A percentile compares a stretch with the other conserved stretches of the same genome.
Conservation (phyloP, 2,797 vertebrate species). For the Poecilia gillii region DNA sequence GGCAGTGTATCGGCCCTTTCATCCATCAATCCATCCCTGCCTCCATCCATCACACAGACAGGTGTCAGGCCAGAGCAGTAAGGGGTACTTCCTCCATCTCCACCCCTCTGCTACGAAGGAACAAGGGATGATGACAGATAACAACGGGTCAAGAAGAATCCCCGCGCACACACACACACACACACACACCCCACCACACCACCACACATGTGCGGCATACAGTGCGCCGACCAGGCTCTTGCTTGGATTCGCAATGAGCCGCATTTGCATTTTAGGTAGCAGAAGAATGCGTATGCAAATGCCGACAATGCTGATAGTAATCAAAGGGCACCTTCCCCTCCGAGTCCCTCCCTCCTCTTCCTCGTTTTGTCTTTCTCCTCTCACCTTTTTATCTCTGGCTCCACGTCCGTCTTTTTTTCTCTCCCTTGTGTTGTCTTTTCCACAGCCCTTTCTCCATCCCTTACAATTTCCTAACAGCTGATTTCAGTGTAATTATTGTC, state of each 20-base stretch:
- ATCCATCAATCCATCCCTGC: constrained; percentile 62
- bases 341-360: constrained; percentile 40
- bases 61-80: constrained; percentile 66
- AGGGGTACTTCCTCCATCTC: constrained; percentile 69
- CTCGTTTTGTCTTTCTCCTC: constrained; percentile 36
- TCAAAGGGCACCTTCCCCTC: constrained; percentile 82
- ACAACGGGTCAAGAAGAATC: constrained; percentile 71
- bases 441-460: constrained; percentile 45
- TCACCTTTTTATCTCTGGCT: constrained; percentile 46
- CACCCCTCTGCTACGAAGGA: constrained; percentile 60
- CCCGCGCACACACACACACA: constrained; percentile 30
- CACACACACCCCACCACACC: constrained; percentile 25
- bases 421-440: constrained; percentile 27
- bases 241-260: constrained; percentile 66
- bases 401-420: constrained; percentile 48
- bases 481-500: constrained; percentile 43
- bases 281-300: constrained; percentile 92
- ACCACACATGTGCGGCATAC: constrained; percentile 37
- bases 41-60: constrained; percentile 69
- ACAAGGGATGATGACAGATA: constrained; percentile 76
- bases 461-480: constrained; percentile 39
- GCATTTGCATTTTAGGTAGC: constrained; percentile 87
- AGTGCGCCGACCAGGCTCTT: constrained; percentile 64
- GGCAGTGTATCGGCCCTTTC: constrained; percentile 66
- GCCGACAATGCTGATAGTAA: constrained; percentile 82